Percentiles rank a stretch among this genome's conserved stretches.
Conservation (phyloP, 2,888 invertebrate species). For the Mayetiola destructor region DNA sequence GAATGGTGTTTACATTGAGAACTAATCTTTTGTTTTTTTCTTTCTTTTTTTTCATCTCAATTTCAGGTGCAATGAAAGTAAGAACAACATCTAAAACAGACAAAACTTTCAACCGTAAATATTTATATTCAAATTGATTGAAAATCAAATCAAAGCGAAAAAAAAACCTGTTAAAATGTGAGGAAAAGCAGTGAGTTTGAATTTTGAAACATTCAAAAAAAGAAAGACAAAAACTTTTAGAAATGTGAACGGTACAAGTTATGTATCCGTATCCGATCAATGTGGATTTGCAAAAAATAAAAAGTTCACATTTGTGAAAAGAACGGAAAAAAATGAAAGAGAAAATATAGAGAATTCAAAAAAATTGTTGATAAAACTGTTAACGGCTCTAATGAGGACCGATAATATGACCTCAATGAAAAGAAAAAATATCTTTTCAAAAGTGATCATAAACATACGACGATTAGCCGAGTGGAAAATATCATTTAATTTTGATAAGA, state of each 20-base stretch:
- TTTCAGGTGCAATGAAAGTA: background rate
- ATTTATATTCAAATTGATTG: background rate
- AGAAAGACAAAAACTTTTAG: background rate
- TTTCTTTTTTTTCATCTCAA: no score
- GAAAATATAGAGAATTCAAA: background rate
- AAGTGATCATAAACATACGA: no score
- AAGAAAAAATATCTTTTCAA: no score
- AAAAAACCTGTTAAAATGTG: background rate
- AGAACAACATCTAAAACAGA: background rate
- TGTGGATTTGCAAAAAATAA: no score
- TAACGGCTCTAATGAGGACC: background rate
- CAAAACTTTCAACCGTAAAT: background rate
- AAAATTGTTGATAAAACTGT: background rate
- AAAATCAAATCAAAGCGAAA: background rate
- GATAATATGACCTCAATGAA: no score
- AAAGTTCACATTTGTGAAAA: background rate
- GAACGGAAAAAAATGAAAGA: background rate
- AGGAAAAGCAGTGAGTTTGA: background rate
- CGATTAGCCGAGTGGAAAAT: no score
- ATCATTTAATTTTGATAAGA: no score
- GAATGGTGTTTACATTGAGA: no score
- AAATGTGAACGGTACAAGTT: constrained; percentile 10
- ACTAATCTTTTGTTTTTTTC: no score
- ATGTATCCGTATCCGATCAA: no score
- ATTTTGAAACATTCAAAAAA: background rate